Percentiles rank a stretch among this genome's conserved stretches.
phyloP scores from a whole-genome alignment of 2,888 invertebrate species.

The Agriopis leucophaearia region DNA sequence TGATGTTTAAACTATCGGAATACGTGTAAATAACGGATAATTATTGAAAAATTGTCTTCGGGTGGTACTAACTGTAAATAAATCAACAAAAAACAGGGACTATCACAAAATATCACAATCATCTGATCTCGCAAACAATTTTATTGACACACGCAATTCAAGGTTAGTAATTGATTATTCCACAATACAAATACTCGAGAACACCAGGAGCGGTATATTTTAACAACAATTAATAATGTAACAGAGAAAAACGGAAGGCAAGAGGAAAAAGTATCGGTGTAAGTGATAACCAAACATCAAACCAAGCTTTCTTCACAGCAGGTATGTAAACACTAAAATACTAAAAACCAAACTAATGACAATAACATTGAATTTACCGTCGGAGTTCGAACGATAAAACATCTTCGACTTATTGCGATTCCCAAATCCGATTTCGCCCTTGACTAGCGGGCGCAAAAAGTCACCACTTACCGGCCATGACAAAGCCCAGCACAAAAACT shows the following conservation, averaged over 20 bases:
- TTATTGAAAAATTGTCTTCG: slow-evolving; percentile 52
- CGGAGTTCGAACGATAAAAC: slow-evolving; percentile 87
- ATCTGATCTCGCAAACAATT: slow-evolving; percentile 63
- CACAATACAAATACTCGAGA: slow-evolving; percentile 52
- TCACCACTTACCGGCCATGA: slow-evolving; percentile 93
- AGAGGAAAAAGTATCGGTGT: slow-evolving; percentile 76
- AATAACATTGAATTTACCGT: slow-evolving; percentile 87
- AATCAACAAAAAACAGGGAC: slow-evolving; percentile 63
- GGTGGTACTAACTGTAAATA: slow-evolving; percentile 38
- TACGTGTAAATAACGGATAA: slow-evolving; percentile 28
- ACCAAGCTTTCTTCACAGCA: slow-evolving; percentile 73
- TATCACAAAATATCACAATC: slow-evolving; percentile 56
- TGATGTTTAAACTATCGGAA: slow-evolving; percentile 29
- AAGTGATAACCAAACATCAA: slow-evolving; percentile 80
- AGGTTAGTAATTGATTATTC: slow-evolving; percentile 47
- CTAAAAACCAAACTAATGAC: slow-evolving; percentile 83
- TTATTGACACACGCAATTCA: slow-evolving; percentile 52
- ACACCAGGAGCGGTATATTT: slow-evolving; percentile 70
- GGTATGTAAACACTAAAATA: slow-evolving; percentile 77
- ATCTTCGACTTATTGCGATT: slow-evolving; percentile 86
- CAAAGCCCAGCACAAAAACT: slow-evolving; percentile 88
- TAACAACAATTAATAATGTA: slow-evolving; percentile 64
- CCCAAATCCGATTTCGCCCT: slow-evolving; percentile 86
- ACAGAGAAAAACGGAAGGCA: slow-evolving; percentile 67
- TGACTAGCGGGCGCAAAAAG: slow-evolving; percentile 86